These are phyloP conservation scores for Petrocephalus zakoni DNA, from an alignment of 2,113 vertebrate species.

Conservation along the genomic window DNA sequence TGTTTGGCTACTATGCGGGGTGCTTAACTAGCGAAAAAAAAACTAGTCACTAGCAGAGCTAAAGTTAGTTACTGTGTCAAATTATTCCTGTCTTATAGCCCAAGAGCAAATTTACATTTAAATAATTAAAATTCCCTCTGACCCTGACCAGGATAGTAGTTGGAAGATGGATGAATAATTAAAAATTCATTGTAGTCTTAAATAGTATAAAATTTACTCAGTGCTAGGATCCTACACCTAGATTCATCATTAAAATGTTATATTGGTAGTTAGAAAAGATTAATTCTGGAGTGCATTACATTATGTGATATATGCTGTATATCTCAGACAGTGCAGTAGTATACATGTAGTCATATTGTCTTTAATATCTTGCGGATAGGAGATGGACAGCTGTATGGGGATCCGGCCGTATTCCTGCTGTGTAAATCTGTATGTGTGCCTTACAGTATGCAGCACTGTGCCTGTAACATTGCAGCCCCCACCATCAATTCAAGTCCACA, in stretches of 20 bases:
- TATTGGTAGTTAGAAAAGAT: background rate
- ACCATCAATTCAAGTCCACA: conserved; percentile 55
- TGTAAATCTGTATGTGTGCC: background rate
- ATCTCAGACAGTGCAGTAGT: background rate
- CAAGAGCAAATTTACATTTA: background rate
- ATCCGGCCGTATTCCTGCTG: background rate
- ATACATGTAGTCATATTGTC: background rate
- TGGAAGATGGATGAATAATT: background rate
- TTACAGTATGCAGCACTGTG: background rate
- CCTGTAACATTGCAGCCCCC: conserved; percentile 45
- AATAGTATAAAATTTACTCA: background rate
- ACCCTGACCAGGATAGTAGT: background rate
- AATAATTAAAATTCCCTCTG: background rate
- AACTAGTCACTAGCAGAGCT: background rate
- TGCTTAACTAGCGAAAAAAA: background rate
- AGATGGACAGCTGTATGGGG: background rate
- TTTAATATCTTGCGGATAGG: background rate
- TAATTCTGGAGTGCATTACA: background rate
- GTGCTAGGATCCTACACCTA: background rate
- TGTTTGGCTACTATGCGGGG: background rate
- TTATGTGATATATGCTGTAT: background rate
- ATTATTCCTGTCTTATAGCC: background rate
- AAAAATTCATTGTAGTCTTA: background rate
- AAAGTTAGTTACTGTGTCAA: background rate
- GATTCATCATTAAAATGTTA: background rate